phyloP scores from a whole-genome alignment of 2,797 vertebrate genomes.

The Paramormyrops hopkinsi region DNA sequence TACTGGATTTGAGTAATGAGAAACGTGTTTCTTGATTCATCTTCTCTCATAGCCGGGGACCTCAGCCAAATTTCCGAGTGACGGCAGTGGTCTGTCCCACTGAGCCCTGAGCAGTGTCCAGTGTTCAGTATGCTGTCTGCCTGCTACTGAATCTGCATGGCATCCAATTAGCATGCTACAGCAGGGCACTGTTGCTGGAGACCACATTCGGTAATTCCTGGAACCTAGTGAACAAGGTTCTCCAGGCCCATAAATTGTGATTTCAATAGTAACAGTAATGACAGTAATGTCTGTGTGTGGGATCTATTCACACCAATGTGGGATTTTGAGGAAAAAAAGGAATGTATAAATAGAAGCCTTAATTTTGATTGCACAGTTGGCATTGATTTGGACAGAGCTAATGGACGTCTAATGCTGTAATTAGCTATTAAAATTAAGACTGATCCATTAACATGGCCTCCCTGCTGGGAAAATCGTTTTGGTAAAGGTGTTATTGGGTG shows the following conservation, averaged over 20 bases:
- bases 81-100: background rate
- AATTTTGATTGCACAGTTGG: constrained; percentile 13
- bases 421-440: background rate
- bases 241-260: background rate
- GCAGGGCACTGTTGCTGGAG: background rate
- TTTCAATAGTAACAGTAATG: background rate
- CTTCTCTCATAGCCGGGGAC: background rate
- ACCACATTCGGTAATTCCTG: background rate
- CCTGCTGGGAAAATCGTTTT: background rate
- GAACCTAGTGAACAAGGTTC: background rate
- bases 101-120: background rate
- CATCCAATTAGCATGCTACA: background rate
- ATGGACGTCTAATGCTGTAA: background rate
- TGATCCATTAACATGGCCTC: background rate
- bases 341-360: background rate
- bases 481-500: constrained; percentile 1
- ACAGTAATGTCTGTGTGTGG: constrained; percentile 2
- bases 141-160: background rate
- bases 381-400: constrained; percentile 9
- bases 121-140: background rate
- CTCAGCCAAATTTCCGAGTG: background rate
- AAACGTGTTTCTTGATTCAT: background rate
- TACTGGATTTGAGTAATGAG: background rate
- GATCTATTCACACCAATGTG: constrained; percentile 4
- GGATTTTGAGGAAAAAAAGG: background rate